These are phyloP conservation scores for Phodopus roborovskii DNA, from an alignment of 2,113 vertebrate genomes.

Conservation along the genomic window DNA sequence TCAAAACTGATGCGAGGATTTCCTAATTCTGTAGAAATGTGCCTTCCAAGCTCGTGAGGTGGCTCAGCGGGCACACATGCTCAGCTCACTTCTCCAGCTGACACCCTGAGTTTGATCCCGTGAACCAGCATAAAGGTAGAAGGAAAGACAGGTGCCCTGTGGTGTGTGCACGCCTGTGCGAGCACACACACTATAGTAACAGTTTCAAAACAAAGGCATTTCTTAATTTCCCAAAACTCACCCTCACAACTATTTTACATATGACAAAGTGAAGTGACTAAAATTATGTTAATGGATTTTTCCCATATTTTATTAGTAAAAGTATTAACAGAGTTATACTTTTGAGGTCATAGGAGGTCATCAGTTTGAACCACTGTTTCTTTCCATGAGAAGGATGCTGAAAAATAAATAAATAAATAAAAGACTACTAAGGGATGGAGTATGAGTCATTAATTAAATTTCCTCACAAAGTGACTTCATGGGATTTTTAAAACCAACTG, in stretches of 20 bases:
- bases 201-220: neutral
- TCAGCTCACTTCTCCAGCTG: neutral
- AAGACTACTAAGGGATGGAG: neutral
- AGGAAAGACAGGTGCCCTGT: neutral
- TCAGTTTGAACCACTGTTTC: conserved; percentile 5
- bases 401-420: neutral
- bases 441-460: conserved; percentile 35
- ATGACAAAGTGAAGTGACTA: conserved; percentile 11
- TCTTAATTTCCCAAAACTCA: conserved; percentile 45
- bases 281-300: neutral
- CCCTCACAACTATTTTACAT: neutral
- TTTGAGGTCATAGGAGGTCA: neutral
- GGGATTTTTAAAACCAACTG: conserved; percentile 19
- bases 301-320: conserved; percentile 31
- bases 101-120: neutral
- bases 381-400: neutral
- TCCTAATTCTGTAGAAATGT: neutral
- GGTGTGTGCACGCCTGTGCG: neutral
- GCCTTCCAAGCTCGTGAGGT: neutral
- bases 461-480: conserved; percentile 29
- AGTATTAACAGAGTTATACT: neutral
- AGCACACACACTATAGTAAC: neutral
- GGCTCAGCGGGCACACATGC: neutral
- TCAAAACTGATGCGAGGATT: neutral
- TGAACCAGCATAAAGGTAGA: no score